A percentile compares a stretch with the other conserved stretches of the same genome.
Evolutionary conservation across 2,113 vertebrate genomes (phyloP).

Genomic region (Epinephelus fuscoguttatus): DNA sequence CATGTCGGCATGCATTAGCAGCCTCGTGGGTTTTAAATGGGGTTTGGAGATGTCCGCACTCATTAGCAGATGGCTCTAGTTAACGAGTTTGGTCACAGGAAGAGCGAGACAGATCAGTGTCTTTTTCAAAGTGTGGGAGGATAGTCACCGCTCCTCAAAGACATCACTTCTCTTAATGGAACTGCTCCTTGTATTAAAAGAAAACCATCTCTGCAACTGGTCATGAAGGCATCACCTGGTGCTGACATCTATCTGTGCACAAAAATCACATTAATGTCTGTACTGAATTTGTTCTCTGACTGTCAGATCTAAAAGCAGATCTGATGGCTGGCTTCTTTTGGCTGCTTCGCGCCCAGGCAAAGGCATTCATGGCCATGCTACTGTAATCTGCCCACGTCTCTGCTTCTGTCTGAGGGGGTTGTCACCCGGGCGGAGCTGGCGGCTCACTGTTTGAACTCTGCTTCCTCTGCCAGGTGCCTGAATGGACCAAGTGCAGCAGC

Average conservation of each 20-base stretch:
- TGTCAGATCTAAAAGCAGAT: slow-evolving; percentile 57
- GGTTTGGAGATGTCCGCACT: slow-evolving; percentile 26
- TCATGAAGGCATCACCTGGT: slow-evolving; percentile 83
- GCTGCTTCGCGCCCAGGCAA: slow-evolving; percentile 69
- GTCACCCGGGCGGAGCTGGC: neutral
- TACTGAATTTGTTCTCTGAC: slow-evolving; percentile 28
- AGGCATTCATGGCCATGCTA: slow-evolving; percentile 81
- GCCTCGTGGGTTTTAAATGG: slow-evolving; percentile 27
- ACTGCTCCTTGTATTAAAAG: slow-evolving; percentile 60
- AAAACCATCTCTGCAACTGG: slow-evolving; percentile 73
- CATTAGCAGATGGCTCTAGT: slow-evolving; percentile 29
- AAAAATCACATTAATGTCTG: slow-evolving; percentile 24
- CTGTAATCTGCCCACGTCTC: slow-evolving; percentile 62
- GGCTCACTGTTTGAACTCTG: slow-evolving; percentile 12
- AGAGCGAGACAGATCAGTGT: slow-evolving; percentile 8
- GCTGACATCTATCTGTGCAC: slow-evolving; percentile 46
- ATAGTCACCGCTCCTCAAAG: slow-evolving; percentile 62
- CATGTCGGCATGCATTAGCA: slow-evolving; percentile 23
- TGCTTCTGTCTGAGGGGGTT: slow-evolving; percentile 45
- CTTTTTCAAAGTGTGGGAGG: slow-evolving; percentile 33
- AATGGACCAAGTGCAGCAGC: slow-evolving; percentile 98
- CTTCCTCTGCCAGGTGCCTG: slow-evolving; percentile 89
- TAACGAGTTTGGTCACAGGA: slow-evolving; percentile 59
- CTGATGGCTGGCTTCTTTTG: slow-evolving; percentile 69
- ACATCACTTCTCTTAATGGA: slow-evolving; percentile 79